Evolutionary conservation across 2,888 invertebrate species (phyloP), one percentile per base, ranked within the genome.

Genomic region (Heterodera filipjevi): DNA sequence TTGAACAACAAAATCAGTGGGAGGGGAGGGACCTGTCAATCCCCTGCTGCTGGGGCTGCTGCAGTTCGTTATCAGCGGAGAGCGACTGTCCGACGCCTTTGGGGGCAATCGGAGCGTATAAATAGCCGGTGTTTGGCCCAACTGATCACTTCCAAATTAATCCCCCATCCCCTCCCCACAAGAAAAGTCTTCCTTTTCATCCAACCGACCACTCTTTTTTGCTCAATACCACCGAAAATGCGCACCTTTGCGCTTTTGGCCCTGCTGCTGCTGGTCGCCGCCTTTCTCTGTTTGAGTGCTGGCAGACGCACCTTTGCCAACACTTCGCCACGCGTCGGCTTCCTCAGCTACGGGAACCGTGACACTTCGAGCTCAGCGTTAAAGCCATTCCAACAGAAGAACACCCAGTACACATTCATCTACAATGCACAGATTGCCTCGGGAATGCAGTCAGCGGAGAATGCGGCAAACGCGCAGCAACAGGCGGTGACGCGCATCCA

Each of bases 401-500:
- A 32, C 49, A 70, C 72, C 53, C 53, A 71, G 46, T 77, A 77
- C 66, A 46, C 30, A 19, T 77, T 72, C 44, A 68, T 22, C 27
- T 77, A 77, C 49, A n/a, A 77, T n/a, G 68, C 72, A 22, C 77
- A 77, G 32, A 73, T 77, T 44, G 53, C 59, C 3, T 44, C 59
- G 22, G 77, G 77, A 16, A n/a, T 77, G 49, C 46, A 30, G 1
- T 75, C 66, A 32, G 30, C 16, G 8, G 75, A 64, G 46, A 19
- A 68, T n/a, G 12, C 22, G 2, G 66, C 46, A n/a, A n/a, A 10
- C 27, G 33, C 68, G 8, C 66, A 32, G 30, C 75, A 78, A 35
- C 77, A 79, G n/a, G 71, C 79, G 35, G 71, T 79, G 71, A 79
- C 77, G 27, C 76, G 79, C 44, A 78, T 79, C 35, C 77, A 79